A percentile compares a stretch with the other conserved stretches of the same genome.
Evolutionary conservation across 2,888 invertebrate species (phyloP).

Genomic region (Drosophila tanythrix): DNA sequence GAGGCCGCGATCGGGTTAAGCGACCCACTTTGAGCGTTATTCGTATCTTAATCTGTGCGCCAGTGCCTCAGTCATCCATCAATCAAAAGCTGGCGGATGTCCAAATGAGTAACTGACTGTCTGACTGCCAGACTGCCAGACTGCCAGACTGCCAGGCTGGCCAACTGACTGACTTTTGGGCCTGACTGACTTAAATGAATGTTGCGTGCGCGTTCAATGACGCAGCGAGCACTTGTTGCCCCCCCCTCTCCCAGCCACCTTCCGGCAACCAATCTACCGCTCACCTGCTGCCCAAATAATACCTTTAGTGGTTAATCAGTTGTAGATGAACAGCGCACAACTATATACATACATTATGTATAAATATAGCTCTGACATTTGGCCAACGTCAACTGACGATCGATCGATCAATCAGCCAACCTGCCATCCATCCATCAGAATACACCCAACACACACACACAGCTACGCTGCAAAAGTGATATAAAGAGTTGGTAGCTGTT

Average conservation of each 20-base stretch:
- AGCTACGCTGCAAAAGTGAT: slow-evolving; percentile 6
- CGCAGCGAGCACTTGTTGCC: slow-evolving; percentile 64
- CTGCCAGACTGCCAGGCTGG: slow-evolving; percentile 15
- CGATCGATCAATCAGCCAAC: slow-evolving; percentile 75
- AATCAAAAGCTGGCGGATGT: slow-evolving; percentile 73
- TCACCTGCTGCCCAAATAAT: slow-evolving; percentile 24
- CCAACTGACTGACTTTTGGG: slow-evolving; percentile 38
- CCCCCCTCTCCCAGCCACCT: slow-evolving; percentile 1
- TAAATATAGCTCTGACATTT: slow-evolving; percentile 60
- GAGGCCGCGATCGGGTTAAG: slow-evolving; percentile 23
- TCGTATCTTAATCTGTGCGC: slow-evolving; percentile 65
- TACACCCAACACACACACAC: slow-evolving; percentile 30
- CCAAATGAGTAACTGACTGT: slow-evolving; percentile 60
- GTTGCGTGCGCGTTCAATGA: slow-evolving; percentile 64
- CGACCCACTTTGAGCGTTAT: slow-evolving; percentile 68
- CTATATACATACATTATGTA: slow-evolving; percentile 31
- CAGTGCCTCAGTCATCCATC: slow-evolving; percentile 64
- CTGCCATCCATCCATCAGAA: slow-evolving; percentile 76
- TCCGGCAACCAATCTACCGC: slow-evolving; percentile 1
- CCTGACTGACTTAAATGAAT: slow-evolving; percentile 30
- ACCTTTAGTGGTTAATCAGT: slow-evolving; percentile 65
- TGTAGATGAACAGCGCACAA: slow-evolving; percentile 51
- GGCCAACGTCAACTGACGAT: slow-evolving; percentile 64
- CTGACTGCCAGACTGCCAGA: slow-evolving; percentile 23
- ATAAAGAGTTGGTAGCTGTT: slow-evolving; percentile 32